phyloP scores from a whole-genome alignment of 2,797 vertebrate species.

The Tenualosa ilisha region DNA sequence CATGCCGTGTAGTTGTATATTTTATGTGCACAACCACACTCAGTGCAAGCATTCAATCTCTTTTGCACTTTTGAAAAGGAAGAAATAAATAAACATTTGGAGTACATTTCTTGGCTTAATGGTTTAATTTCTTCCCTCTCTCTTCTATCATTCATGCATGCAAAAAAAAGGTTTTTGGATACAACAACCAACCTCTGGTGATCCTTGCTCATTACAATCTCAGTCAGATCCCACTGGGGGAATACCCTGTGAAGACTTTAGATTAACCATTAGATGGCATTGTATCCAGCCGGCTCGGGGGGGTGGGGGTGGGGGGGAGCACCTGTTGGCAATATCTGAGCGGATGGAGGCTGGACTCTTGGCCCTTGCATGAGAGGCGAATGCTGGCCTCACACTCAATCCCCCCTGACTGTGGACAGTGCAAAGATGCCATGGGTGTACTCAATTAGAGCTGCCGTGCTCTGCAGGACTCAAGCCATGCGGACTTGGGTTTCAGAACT shows the following conservation, averaged over 20 bases:
- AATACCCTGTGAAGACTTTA: neutral
- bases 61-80: constrained; percentile 61
- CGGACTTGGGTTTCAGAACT: constrained; percentile 48
- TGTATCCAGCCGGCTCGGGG: neutral
- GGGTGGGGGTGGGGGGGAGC: neutral
- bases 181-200: neutral
- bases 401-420: neutral
- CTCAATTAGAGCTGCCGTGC: constrained; percentile 32
- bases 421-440: constrained; percentile 40
- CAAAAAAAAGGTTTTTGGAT: neutral
- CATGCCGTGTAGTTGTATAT: constrained; percentile 55
- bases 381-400: constrained; percentile 12
- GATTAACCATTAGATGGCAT: constrained; percentile 22
- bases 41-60: constrained; percentile 57
- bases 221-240: neutral
- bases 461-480: constrained; percentile 45
- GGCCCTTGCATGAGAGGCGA: constrained; percentile 7
- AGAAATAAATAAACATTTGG: constrained; percentile 65
- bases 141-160: neutral
- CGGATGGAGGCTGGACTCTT: neutral
- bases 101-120: constrained; percentile 39
- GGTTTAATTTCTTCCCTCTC: neutral
- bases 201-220: neutral
- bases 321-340: constrained; percentile 27
- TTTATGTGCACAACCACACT: constrained; percentile 51